Evolutionary conservation across 2,113 vertebrate species (phyloP).

Genomic region (Poeciliopsis occidentalis): DNA sequence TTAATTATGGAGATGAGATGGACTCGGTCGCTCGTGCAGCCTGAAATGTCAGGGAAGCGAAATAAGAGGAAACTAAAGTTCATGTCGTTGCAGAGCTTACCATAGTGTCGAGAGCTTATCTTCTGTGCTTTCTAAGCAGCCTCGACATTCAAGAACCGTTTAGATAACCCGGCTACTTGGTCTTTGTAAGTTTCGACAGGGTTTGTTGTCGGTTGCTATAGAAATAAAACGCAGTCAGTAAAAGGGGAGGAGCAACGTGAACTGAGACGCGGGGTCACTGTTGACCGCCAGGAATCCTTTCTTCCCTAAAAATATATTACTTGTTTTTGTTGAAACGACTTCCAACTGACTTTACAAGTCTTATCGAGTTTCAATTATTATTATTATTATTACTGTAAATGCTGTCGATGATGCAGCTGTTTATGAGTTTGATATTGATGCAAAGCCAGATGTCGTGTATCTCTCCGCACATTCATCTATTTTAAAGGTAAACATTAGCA

Average conservation of each 20-base stretch:
- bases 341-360: background rate
- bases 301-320: background rate
- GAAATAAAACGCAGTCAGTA: background rate
- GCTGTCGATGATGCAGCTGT: too few species aligned
- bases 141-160: background rate
- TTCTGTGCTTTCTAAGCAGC: too few species aligned
- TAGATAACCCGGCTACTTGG: background rate
- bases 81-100: background rate
- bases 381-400: too few species aligned
- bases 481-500: too few species aligned
- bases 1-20: background rate
- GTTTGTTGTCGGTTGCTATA: slow-evolving; percentile 51
- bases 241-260: background rate
- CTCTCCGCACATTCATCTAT: too few species aligned
- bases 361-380: too few species aligned
- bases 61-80: background rate
- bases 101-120: background rate
- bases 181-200: background rate
- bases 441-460: too few species aligned
- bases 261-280: too few species aligned
- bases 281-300: background rate
- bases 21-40: background rate
- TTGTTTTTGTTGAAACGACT: background rate
- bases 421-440: too few species aligned
- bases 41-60: background rate